Base-by-base conservation (phyloP, 1,140 invertebrate genomes). In the Atta texana region DNA sequence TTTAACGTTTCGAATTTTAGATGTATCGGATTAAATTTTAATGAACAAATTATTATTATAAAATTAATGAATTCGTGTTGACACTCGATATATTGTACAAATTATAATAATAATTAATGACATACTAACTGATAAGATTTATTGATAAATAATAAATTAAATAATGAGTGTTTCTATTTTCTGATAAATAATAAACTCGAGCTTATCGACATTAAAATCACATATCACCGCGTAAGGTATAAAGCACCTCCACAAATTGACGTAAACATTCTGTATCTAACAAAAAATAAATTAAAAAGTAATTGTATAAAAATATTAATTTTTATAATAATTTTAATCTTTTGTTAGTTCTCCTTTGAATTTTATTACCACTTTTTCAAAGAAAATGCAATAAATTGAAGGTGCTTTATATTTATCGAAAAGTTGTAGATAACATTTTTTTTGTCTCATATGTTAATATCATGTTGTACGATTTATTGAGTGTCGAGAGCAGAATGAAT, bases 111-210 rank as follows among this genome's bases (percentile, higher is more conserved):
- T 34, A 34, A 34, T 34, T 34, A 34, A 34, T 34, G 5, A 34
- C 31, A 16, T 18, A 61, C 21, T 61, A 61, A 31, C 18, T 21
- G 10, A 63, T 61, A 75, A 75, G 24, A 74, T 49, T 66, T n/a
- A 66, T 3, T 1, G 6, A 49, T 69, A 55, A 72, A 53, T 57
- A n/a, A 72, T 72, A 57, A 75, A 63, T 63, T 44, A 18, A 64
- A 49, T 63, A 49, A 63, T 24, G 49, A 53, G 51, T 51, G 4
- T 31, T 31, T 64, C 6, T 31, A 49, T 78, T n/a, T 66, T 80
- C 8, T 34, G 5, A 39, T 44, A 55, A 55, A 69, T 3, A 34
- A 34, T 34, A 34, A 34, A 34, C 6, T 81, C 31, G 16, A n/a
- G 10, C 12, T 69, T 69, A 39, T 24, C 2, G 12, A 24, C 10